These are phyloP conservation scores for Emydocephalus ijimae DNA, from an alignment of 2,113 vertebrate species.

Conservation along the genomic window DNA sequence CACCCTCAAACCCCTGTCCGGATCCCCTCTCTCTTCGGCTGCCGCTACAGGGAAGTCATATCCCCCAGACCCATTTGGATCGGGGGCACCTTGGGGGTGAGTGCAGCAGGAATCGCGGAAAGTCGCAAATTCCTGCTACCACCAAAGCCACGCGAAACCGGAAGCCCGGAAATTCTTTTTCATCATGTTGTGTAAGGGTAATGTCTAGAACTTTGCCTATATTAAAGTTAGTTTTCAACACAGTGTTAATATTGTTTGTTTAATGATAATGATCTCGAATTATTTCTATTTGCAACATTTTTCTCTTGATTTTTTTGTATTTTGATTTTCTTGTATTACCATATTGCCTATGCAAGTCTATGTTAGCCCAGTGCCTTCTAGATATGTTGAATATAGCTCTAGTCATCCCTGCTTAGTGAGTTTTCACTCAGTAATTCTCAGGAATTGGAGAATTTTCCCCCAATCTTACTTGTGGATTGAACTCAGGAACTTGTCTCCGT, in stretches of 20 bases:
- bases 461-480: background rate
- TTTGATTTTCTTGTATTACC: conserved; percentile 48
- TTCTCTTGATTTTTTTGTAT: background rate
- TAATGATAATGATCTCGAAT: background rate
- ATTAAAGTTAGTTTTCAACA: background rate
- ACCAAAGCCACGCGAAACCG: too few relatives aligned
- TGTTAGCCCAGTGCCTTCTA: too few relatives aligned
- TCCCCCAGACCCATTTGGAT: too few relatives aligned
- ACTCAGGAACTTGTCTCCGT: background rate
- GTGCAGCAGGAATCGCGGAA: too few relatives aligned
- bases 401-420: background rate
- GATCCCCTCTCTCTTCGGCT: too few relatives aligned
- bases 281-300: background rate
- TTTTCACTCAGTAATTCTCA: background rate
- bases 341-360: too few relatives aligned
- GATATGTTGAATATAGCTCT: background rate
- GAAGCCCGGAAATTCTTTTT: background rate
- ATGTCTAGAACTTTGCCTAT: background rate
- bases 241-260: background rate
- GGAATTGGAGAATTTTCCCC: background rate
- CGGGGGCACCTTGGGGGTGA: too few relatives aligned
- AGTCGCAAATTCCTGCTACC: too few relatives aligned
- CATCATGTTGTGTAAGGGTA: background rate
- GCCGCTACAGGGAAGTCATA: too few relatives aligned
- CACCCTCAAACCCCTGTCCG: too few relatives aligned